Evolutionary conservation across 2,888 invertebrate species (phyloP).

Genomic region (Furcula furcula): DNA sequence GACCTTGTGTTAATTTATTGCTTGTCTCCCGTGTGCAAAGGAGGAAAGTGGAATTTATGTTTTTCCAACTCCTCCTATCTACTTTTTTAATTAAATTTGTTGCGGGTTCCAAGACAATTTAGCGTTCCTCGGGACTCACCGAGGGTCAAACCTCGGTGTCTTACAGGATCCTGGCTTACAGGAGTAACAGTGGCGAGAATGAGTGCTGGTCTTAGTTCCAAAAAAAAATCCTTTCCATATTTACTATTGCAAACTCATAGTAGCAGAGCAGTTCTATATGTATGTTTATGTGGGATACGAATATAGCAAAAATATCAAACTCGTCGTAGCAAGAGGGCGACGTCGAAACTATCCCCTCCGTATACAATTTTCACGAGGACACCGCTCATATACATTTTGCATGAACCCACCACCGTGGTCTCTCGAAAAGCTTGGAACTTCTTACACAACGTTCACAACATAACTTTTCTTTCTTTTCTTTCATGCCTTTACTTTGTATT

Average conservation of each 20-base stretch:
- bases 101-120: no score
- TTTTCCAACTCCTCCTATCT: no score
- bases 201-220: no score
- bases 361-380: constrained; percentile 58
- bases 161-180: no score
- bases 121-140: no score
- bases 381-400: constrained; percentile 66
- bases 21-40: no score
- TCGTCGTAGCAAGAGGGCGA: constrained; percentile 37
- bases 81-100: no score
- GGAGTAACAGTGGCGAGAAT: no score
- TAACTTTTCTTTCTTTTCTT: no score
- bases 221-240: background rate
- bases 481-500: background rate
- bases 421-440: constrained; percentile 32
- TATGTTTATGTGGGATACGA: constrained; percentile 7
- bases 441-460: background rate
- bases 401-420: constrained; percentile 51
- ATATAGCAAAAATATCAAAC: constrained; percentile 51
- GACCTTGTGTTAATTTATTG: no score
- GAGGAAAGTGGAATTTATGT: no score
- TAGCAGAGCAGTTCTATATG: background rate
- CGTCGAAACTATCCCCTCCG: constrained; percentile 45
- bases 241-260: background rate
- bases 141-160: no score